Conservation (phyloP, 1,140 invertebrate genomes). For the Cotesia typhae region DNA sequence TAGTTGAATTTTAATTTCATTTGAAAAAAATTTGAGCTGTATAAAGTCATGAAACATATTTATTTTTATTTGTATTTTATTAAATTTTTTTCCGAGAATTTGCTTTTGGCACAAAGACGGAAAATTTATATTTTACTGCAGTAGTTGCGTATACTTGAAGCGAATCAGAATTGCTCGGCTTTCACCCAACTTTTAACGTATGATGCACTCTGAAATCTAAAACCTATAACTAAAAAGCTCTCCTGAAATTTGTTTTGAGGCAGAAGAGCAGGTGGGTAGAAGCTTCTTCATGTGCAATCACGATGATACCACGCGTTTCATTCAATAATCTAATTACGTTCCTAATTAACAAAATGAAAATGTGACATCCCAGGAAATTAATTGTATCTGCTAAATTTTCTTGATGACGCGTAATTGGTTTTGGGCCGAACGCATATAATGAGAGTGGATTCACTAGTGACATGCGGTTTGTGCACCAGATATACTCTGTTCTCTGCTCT, state of each 20-base stretch:
- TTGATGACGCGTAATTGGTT: conserved; percentile 35
- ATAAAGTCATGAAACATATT: background rate
- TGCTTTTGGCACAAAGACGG: conserved; percentile 4
- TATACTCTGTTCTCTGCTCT: too few species aligned
- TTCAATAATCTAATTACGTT: background rate
- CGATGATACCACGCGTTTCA: background rate
- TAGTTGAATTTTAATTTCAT: too few species aligned
- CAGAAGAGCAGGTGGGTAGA: too few species aligned
- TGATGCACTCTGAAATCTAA: background rate
- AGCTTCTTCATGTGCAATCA: conserved; percentile 1
- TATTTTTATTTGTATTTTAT: conserved; percentile 6
- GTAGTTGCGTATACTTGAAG: background rate
- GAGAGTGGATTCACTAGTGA: conserved; percentile 28
- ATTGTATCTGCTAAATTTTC: conserved; percentile 30
- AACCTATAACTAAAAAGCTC: background rate
- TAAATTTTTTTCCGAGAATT: conserved; percentile 11
- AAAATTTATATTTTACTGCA: conserved; percentile 1
- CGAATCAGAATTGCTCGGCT: background rate
- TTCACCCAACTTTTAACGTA: conserved; percentile 6
- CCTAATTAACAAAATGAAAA: conserved; percentile 4
- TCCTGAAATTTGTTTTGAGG: too few species aligned
- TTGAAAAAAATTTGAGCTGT: too few species aligned
- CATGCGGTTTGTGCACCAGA: conserved; percentile 13
- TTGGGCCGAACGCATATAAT: conserved; percentile 26
- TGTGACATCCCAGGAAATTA: conserved; percentile 21